Percentiles rank a stretch among this genome's conserved stretches.
These are phyloP conservation scores for Volucella zonaria DNA, from an alignment of 2,888 invertebrate genomes.

Conservation along the genomic window DNA sequence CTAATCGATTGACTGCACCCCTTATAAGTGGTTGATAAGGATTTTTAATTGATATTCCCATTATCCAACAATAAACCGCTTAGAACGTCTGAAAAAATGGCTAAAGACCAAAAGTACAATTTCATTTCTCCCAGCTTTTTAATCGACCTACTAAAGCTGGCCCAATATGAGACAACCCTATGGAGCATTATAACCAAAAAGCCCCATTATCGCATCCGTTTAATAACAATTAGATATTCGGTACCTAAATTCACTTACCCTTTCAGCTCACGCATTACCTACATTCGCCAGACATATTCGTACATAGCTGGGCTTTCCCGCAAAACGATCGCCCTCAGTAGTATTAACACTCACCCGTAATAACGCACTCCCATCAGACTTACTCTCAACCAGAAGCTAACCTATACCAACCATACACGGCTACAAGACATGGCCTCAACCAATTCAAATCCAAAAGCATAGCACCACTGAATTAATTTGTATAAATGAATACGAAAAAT, in stretches of 20 bases:
- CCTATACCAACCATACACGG: constrained; percentile 45
- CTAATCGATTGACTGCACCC: too few relatives aligned
- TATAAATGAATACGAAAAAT: constrained; percentile 81
- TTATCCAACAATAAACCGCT: too few relatives aligned
- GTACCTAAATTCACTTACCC: constrained; percentile 44
- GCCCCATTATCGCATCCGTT: background rate
- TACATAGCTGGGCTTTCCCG: constrained; percentile 1
- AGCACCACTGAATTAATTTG: constrained; percentile 80
- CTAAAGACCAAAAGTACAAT: too few relatives aligned
- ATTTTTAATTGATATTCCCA: too few relatives aligned
- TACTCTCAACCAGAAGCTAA: constrained; percentile 61
- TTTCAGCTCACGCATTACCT: constrained; percentile 23
- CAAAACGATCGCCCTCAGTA: constrained; percentile 43
- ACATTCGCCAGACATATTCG: constrained; percentile 10
- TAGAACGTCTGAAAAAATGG: too few relatives aligned
- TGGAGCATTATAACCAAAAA: background rate
- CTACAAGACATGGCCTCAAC: constrained; percentile 61
- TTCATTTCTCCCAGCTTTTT: too few relatives aligned
- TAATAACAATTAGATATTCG: constrained; percentile 29
- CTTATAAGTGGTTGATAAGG: too few relatives aligned
- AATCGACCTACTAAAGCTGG: too few relatives aligned
- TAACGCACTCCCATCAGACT: constrained; percentile 40
- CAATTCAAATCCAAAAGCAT: constrained; percentile 57
- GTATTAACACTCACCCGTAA: constrained; percentile 35
- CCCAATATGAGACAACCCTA: background rate